Percentiles rank a stretch among this genome's conserved stretches.
Evolutionary conservation across 2,888 invertebrate species (phyloP).

Genomic region (Protophormia terraenovae): DNA sequence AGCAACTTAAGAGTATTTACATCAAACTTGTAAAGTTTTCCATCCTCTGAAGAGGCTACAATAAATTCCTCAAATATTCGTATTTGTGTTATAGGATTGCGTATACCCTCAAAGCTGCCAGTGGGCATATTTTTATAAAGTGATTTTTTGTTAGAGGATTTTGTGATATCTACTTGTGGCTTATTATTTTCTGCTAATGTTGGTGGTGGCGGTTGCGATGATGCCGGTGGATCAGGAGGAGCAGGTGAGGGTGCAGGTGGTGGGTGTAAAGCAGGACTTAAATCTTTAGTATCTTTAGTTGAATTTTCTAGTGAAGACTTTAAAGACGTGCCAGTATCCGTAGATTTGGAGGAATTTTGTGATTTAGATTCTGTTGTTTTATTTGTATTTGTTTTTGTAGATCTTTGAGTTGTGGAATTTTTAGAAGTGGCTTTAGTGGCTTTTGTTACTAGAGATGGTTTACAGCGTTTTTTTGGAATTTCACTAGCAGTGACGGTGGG

Average conservation of each 20-base stretch:
- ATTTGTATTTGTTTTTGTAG: background rate
- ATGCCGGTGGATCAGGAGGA: background rate
- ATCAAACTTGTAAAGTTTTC: conserved; percentile 79
- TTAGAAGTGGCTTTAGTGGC: background rate
- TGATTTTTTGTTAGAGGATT: background rate
- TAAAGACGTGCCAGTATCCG: background rate
- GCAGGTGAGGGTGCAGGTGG: background rate
- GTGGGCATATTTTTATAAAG: conserved; percentile 70
- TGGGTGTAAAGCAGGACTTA: background rate
- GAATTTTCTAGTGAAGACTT: background rate
- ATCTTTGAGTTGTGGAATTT: background rate
- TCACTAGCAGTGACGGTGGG: background rate
- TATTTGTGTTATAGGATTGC: conserved; percentile 77
- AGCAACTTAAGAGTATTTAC: conserved; percentile 74
- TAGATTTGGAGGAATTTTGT: background rate
- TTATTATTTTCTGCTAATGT: conserved; percentile 30
- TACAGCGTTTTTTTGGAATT: conserved; percentile 1
- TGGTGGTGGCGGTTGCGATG: background rate
- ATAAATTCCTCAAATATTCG: conserved; percentile 75
- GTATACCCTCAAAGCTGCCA: conserved; percentile 73
- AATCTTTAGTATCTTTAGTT: background rate
- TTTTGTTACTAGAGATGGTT: background rate
- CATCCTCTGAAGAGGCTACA: conserved; percentile 79
- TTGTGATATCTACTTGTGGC: background rate
- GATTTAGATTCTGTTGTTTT: too few relatives aligned